Conservation (phyloP, 2,888 invertebrate genomes). For the Gisinianus flammeolus region DNA sequence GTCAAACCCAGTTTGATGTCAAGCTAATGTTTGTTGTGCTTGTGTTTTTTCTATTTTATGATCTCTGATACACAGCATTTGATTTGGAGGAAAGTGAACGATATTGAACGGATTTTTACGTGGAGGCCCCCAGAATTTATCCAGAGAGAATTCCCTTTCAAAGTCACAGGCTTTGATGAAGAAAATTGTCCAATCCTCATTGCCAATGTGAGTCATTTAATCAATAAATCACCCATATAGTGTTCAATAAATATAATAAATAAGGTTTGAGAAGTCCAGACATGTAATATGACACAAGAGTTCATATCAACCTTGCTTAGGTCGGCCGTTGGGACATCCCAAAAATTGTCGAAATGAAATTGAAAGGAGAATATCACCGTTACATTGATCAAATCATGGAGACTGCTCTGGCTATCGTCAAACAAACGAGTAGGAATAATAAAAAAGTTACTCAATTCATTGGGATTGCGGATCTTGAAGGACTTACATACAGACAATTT, state of each 20-base stretch:
- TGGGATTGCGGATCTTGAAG: slow-evolving; percentile 47
- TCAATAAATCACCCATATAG: background rate
- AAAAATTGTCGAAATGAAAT: slow-evolving; percentile 44
- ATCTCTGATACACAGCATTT: slow-evolving; percentile 46
- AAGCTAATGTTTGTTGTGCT: no score
- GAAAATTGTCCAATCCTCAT: slow-evolving; percentile 54
- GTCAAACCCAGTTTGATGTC: no score
- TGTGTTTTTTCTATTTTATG: background rate
- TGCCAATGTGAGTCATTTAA: slow-evolving; percentile 33
- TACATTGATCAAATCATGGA: slow-evolving; percentile 53
- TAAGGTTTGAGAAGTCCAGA: background rate
- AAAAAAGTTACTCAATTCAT: slow-evolving; percentile 48
- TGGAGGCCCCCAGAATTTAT: slow-evolving; percentile 50
- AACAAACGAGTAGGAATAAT: slow-evolving; percentile 36
- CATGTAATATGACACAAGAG: background rate
- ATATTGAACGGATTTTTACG: slow-evolving; percentile 49
- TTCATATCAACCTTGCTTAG: slow-evolving; percentile 30
- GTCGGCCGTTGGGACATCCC: slow-evolving; percentile 52
- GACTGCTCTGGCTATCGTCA: slow-evolving; percentile 41
- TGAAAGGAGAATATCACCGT: slow-evolving; percentile 49
- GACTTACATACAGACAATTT: slow-evolving; percentile 36
- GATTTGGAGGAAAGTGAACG: slow-evolving; percentile 47
- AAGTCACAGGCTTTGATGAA: slow-evolving; percentile 50
- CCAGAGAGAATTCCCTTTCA: slow-evolving; percentile 48
- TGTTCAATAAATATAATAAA: background rate